A percentile compares a stretch with the other conserved stretches of the same genome.
Conservation (phyloP, 1,140 invertebrate species). For the Anoplolepis gracilipes region DNA sequence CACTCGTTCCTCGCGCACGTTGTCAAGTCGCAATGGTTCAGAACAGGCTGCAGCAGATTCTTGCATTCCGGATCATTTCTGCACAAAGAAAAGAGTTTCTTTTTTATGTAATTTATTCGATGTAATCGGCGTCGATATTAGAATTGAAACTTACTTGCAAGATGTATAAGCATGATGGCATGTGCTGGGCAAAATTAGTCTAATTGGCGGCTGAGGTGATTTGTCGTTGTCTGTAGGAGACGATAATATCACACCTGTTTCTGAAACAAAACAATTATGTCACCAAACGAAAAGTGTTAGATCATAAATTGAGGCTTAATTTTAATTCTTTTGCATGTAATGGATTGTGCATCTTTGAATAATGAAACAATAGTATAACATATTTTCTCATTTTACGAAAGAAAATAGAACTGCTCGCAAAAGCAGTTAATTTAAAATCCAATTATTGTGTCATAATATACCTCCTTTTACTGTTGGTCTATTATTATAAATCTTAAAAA, state of each 20-base stretch:
- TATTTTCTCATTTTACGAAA: neutral
- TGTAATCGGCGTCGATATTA: neutral
- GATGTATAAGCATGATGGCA: slow-evolving; percentile 84
- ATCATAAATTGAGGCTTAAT: neutral
- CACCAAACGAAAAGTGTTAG: neutral
- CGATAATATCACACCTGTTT: slow-evolving; percentile 34
- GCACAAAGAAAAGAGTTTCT: slow-evolving; percentile 75
- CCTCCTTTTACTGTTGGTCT: neutral
- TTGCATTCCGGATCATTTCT: slow-evolving; percentile 92
- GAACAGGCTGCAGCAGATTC: slow-evolving; percentile 91
- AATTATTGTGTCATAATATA: neutral
- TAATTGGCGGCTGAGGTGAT: slow-evolving; percentile 79
- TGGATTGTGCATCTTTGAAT: neutral
- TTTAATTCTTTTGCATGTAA: neutral
- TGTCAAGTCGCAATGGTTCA: slow-evolving; percentile 92
- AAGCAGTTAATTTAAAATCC: neutral
- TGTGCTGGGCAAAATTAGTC: slow-evolving; percentile 82
- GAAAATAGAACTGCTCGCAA: neutral
- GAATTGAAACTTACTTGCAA: slow-evolving; percentile 82
- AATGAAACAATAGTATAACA: neutral
- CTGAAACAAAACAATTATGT: slow-evolving; percentile 36
- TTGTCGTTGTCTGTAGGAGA: slow-evolving; percentile 78
- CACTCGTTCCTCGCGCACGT: slow-evolving; percentile 93
- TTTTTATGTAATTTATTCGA: neutral
- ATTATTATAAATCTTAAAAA: neutral